Evolutionary conservation across 2,113 vertebrate species (phyloP).

Genomic region (Zosterops hypoxanthus): DNA sequence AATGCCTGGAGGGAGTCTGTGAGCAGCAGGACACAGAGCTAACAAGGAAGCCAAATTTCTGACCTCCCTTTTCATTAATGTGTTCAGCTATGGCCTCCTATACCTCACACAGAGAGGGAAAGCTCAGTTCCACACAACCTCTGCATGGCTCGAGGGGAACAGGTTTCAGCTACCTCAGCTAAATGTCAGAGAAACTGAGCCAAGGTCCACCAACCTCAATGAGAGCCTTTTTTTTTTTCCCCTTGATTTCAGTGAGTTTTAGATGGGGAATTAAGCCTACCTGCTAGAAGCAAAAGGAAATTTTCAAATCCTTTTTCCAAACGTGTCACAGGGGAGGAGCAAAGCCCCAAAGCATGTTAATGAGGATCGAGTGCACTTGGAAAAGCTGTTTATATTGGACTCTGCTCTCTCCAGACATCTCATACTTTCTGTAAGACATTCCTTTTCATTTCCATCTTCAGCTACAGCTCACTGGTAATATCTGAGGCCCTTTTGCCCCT

Average conservation of each 20-base stretch:
- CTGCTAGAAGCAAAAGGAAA: neutral
- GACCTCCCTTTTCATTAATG: neutral
- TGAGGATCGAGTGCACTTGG: neutral
- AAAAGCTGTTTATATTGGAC: conserved; percentile 17
- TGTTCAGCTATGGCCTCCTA: neutral
- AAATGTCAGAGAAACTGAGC: neutral
- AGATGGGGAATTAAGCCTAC: neutral
- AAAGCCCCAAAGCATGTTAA: neutral
- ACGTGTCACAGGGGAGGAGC: neutral
- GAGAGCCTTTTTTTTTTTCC: neutral
- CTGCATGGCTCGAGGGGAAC: neutral
- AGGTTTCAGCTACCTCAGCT: neutral
- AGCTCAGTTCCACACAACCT: neutral
- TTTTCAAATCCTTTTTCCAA: neutral
- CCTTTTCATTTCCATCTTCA: neutral
- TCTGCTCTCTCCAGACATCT: neutral
- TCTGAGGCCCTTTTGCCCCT: neutral
- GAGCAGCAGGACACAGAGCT: neutral
- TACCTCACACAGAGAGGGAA: neutral
- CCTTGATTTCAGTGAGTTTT: neutral
- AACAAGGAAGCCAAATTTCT: neutral
- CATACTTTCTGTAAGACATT: neutral
- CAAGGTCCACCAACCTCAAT: neutral
- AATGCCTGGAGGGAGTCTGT: accelerated
- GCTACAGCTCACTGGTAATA: neutral